phyloP scores from a whole-genome alignment of 53 echinoderm and acorn worm genomes.

The Arbacia lixula region DNA sequence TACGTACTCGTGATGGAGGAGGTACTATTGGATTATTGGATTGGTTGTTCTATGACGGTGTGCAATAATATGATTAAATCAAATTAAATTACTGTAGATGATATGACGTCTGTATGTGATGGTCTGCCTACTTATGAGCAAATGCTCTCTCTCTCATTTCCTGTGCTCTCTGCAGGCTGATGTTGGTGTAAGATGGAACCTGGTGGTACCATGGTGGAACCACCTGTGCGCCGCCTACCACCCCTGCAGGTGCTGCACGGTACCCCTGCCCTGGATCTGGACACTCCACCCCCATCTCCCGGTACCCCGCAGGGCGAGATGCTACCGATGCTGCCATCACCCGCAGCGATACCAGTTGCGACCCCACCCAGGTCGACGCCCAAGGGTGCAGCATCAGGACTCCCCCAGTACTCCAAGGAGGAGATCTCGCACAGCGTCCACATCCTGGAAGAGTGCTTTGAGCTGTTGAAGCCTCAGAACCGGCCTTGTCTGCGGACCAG shows the following conservation, averaged over 20 bases:
- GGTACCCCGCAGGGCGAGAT: conserved; percentile 51
- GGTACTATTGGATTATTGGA: no score
- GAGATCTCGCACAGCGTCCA: conserved; percentile 87
- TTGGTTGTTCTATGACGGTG: no score
- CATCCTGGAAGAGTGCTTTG: conserved; percentile 87
- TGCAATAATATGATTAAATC: background rate
- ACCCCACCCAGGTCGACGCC: conserved; percentile 44
- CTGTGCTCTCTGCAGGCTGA: conserved; percentile 15
- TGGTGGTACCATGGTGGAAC: conserved; percentile 54
- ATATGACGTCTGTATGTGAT: no score
- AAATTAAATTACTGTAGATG: background rate
- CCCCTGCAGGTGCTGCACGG: conserved; percentile 90
- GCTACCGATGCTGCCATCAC: conserved; percentile 37
- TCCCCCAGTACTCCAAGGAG: conserved; percentile 75
- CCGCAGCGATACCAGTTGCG: conserved; percentile 51
- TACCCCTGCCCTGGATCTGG: conserved; percentile 88
- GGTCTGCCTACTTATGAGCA: no score
- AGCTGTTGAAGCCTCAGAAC: conserved; percentile 72
- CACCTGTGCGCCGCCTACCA: conserved; percentile 80
- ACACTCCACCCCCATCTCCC: conserved; percentile 91
- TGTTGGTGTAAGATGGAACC: conserved; percentile 42
- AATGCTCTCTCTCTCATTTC: background rate
- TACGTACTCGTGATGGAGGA: no score
- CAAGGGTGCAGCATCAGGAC: conserved; percentile 37
- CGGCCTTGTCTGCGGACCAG: conserved; percentile 76